Evolutionary conservation across 2,113 vertebrate genomes (phyloP).

Genomic region (Ctenodactylus gundi): DNA sequence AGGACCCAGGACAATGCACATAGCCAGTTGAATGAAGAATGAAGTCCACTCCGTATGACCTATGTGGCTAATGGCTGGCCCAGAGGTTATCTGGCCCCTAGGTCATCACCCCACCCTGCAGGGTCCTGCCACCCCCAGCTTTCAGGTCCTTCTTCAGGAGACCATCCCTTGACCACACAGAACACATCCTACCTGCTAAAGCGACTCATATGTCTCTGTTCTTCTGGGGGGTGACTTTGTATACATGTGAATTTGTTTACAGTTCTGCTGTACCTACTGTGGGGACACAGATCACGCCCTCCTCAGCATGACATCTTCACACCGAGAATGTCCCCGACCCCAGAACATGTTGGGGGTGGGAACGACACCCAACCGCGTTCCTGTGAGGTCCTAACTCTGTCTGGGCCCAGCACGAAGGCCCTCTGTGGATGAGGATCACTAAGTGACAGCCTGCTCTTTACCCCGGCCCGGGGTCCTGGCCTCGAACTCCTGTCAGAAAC

Average conservation of each 20-base stretch:
- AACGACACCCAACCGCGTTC: background rate
- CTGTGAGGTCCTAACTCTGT: background rate
- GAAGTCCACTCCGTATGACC: background rate
- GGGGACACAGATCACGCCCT: background rate
- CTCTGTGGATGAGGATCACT: background rate
- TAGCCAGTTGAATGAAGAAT: rapidly evolving
- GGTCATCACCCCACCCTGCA: background rate
- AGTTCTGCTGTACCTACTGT: too few species aligned
- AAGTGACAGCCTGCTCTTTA: background rate
- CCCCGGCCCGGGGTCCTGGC: background rate
- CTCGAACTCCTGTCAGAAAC: background rate
- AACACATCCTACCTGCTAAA: background rate
- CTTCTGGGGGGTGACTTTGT: rapidly evolving
- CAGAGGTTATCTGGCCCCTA: background rate
- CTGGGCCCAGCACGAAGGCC: background rate
- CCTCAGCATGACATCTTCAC: background rate
- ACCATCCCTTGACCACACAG: background rate
- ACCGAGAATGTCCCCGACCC: background rate
- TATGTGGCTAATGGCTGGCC: too few species aligned
- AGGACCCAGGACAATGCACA: rapidly evolving
- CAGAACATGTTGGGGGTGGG: background rate
- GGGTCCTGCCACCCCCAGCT: background rate
- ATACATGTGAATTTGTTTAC: rapidly evolving
- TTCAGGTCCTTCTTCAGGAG: too few species aligned
- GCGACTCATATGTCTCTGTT: background rate